Base-by-base conservation (phyloP, 1,140 invertebrate genomes). In the Drosophila yakuba region DNA sequence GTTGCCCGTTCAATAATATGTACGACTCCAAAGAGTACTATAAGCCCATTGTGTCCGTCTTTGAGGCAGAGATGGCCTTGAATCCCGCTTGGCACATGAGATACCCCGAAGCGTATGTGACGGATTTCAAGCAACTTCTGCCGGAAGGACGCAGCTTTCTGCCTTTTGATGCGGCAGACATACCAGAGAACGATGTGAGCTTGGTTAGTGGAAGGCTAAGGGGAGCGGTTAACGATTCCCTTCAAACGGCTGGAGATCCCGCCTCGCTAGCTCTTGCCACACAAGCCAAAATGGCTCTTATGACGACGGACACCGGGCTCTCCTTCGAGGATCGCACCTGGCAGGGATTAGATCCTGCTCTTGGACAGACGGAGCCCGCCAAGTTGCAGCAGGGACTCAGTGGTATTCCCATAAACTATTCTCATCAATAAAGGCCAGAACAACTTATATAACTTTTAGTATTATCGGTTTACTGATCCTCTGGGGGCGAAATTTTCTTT, bases 61-160 rank as follows among this genome's bases (percentile, higher is more conserved):
- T 95, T 93, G 98, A 99, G 93, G 93, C 98, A 41, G 98, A 99
- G 93, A 93, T 98, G 36, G 98, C 98, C 4, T 94, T 97, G 44
- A 97, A 96, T 93, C 93, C 78, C 89, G 93, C 60, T 84, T 92
- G 92, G 92, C 80, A 96, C 93, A 92, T 94, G 78, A 93, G 94
- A 81, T 93, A 94, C 89, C 92, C 93, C 72, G 94, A 95, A 32
- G 91, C 90, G 15, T 96, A 97, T 91, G 93, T 95, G 15, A 95
- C 95, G 45, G 96, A 98, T 90, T 98, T 97, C 92, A 94, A 95
- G 75, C 93, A 96, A 78, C 91, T 98, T 51, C 91, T 98, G 25
- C 95, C 95, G 52, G 95, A 96, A 57, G 95, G 94, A 23, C 89
- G 88, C 28, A 92, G 93, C 62, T 93, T 93, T 63, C 93, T 94